These are phyloP conservation scores for Ashinkailepas kermadecensis DNA, from an alignment of 2,888 invertebrate genomes.

Conservation along the genomic window DNA sequence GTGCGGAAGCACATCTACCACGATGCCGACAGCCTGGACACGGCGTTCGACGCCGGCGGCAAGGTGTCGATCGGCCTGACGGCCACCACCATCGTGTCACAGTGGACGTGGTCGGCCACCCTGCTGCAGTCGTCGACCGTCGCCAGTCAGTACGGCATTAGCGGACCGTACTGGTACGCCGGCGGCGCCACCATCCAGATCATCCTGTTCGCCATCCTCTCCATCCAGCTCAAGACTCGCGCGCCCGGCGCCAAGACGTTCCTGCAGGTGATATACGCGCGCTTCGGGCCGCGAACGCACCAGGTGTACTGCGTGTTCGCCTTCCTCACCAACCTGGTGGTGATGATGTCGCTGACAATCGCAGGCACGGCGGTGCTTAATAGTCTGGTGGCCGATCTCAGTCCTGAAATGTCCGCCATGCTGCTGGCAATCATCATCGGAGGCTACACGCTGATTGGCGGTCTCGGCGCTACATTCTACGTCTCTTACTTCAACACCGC, in stretches of 20 bases:
- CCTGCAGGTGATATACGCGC: conserved; percentile 40
- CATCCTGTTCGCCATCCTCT: conserved; percentile 39
- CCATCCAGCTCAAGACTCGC: conserved; percentile 40
- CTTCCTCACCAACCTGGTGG: conserved; percentile 41
- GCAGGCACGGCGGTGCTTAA: conserved; percentile 24
- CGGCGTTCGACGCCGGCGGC: conserved; percentile 43
- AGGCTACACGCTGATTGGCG: conserved; percentile 32
- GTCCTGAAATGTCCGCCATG: conserved; percentile 39
- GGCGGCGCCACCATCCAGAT: conserved; percentile 39
- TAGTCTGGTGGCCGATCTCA: conserved; percentile 35
- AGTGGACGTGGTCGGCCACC: conserved; percentile 45
- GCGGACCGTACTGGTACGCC: conserved; percentile 36
- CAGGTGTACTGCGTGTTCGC: conserved; percentile 41
- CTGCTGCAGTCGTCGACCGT: conserved; percentile 42
- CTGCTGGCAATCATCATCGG: conserved; percentile 37
- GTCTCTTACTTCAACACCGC: conserved; percentile 43
- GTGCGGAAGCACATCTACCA: conserved; percentile 15
- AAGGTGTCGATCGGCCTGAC: conserved; percentile 41
- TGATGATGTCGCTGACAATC: conserved; percentile 39
- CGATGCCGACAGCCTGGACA: conserved; percentile 38
- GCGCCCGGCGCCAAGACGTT: conserved; percentile 33
- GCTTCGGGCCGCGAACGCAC: conserved; percentile 41
- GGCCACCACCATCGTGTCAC: conserved; percentile 40
- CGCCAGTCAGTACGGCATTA: conserved; percentile 35
- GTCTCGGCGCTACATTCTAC: conserved; percentile 41